Evolutionary conservation across 2,113 vertebrate genomes (phyloP).

Genomic region (Crocuta crocuta): DNA sequence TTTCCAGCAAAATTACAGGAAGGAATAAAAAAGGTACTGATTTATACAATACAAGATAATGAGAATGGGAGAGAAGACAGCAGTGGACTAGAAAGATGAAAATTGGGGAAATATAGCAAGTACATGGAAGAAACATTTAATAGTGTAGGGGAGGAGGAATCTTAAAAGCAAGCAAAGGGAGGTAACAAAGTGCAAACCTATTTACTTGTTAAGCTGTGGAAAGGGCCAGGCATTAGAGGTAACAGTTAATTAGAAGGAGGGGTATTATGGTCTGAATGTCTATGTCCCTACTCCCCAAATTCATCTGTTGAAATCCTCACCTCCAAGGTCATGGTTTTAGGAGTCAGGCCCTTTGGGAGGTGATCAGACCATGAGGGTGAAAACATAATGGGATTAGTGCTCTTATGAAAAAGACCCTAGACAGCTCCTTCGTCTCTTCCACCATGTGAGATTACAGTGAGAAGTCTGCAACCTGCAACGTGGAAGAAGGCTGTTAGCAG

Average conservation of each 20-base stretch:
- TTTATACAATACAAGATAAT: not conserved
- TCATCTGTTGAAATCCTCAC: not conserved
- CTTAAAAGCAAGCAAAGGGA: not conserved
- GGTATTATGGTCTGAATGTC: not conserved
- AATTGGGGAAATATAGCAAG: not conserved
- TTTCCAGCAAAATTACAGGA: conserved; percentile 12
- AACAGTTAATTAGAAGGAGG: not conserved
- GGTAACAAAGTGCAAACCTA: not conserved
- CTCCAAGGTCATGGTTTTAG: not conserved
- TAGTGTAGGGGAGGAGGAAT: not conserved
- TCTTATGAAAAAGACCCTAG: not conserved
- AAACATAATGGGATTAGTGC: not conserved
- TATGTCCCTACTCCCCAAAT: not conserved
- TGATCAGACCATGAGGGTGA: not conserved
- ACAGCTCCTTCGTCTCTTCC: not conserved
- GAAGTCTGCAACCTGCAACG: not conserved
- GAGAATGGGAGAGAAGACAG: not conserved
- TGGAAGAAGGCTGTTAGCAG: not conserved
- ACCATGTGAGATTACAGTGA: not conserved
- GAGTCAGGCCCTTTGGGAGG: not conserved
- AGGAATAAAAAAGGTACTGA: not conserved
- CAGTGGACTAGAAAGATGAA: not conserved
- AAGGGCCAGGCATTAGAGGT: not conserved
- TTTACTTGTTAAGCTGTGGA: not conserved
- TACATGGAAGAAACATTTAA: not conserved